These are phyloP conservation scores for Triplophysa siluroides DNA, from an alignment of 2,113 vertebrate species.

Conservation along the genomic window DNA sequence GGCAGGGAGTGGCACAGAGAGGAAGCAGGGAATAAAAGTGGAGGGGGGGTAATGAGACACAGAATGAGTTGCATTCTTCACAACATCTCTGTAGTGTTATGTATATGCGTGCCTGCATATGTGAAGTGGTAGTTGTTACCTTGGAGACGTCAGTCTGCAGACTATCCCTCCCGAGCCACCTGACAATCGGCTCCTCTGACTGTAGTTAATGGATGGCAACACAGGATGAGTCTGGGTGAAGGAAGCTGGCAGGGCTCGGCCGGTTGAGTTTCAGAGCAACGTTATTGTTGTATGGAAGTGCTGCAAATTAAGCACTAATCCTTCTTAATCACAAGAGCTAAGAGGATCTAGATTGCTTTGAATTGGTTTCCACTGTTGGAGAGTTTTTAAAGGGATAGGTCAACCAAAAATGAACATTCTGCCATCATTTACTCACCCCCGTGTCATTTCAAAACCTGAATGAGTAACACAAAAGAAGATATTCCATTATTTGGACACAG, in stretches of 20 bases:
- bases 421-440: too few species aligned
- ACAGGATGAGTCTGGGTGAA: conserved; percentile 11
- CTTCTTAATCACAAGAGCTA: conserved; percentile 52
- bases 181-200: conserved; percentile 24
- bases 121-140: conserved; percentile 43
- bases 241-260: conserved; percentile 23
- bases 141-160: conserved; percentile 50
- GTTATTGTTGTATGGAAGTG: conserved; percentile 51
- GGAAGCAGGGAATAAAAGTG: conserved; percentile 35
- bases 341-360: conserved; percentile 52
- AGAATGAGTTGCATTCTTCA: conserved; percentile 47
- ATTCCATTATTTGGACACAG: too few species aligned
- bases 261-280: conserved; percentile 22
- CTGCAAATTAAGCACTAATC: conserved; percentile 60
- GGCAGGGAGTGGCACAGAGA: conserved; percentile 45
- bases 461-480: too few species aligned
- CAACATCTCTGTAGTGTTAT: conserved; percentile 40
- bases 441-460: too few species aligned
- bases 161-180: conserved; percentile 49
- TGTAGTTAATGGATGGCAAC: conserved; percentile 46
- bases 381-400: conserved; percentile 17
- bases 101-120: conserved; percentile 1
- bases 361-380: conserved; percentile 32
- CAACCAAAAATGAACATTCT: background rate
- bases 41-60: conserved; percentile 58